Evolutionary conservation across 1,140 invertebrate genomes (phyloP).

Genomic region (Drosophila melanica): DNA sequence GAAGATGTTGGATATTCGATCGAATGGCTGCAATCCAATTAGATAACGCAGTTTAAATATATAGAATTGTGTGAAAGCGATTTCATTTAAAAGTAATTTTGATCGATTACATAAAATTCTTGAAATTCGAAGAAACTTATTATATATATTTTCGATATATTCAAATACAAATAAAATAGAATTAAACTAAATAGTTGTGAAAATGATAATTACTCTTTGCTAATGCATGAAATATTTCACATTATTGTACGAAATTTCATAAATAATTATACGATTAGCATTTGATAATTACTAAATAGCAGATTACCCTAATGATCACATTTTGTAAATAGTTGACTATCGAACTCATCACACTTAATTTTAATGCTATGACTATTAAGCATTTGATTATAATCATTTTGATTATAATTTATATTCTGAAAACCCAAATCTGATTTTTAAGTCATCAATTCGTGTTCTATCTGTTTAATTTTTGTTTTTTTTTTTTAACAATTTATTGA

Average conservation of each 20-base stretch:
- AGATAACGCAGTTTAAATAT: not conserved
- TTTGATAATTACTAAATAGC: not conserved
- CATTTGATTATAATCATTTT: not conserved
- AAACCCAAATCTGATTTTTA: not conserved
- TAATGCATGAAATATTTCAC: not conserved
- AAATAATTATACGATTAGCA: not conserved
- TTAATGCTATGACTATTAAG: not conserved
- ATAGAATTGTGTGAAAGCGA: not conserved
- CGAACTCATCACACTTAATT: not conserved
- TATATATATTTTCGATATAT: too few relatives aligned
- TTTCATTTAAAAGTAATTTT: too few relatives aligned
- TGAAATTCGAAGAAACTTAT: too few relatives aligned
- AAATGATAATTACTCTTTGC: too few relatives aligned
- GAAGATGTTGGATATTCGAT: not conserved
- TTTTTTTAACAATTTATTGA: not conserved
- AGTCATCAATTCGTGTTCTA: not conserved
- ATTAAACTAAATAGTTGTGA: too few relatives aligned
- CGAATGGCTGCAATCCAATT: not conserved
- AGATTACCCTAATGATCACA: not conserved
- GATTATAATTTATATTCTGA: not conserved
- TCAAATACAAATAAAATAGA: too few relatives aligned
- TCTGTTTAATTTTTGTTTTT: not conserved
- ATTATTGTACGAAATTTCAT: not conserved
- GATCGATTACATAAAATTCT: too few relatives aligned
- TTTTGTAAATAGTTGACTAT: not conserved